Conservation (phyloP, 2,113 vertebrate species). For the Phalacrocorax carbo region DNA sequence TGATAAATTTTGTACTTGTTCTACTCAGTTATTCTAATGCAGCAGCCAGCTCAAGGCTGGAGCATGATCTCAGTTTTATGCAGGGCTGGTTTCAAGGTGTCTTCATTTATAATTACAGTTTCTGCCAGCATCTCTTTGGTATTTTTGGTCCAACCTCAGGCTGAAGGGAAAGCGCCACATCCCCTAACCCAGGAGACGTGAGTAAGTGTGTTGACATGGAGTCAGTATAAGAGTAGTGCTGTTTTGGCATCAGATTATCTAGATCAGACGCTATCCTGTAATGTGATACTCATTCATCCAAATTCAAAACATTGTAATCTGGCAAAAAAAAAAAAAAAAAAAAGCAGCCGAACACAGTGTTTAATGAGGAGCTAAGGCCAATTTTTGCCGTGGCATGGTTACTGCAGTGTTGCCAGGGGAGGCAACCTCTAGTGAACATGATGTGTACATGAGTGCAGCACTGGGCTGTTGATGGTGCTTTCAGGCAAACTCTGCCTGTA, state of each 20-base stretch:
- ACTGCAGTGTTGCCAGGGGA: neutral
- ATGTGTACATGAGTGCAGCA: neutral
- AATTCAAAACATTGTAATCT: neutral
- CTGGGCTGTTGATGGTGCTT: neutral
- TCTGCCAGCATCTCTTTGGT: neutral
- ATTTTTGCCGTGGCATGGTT: neutral
- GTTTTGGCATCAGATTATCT: slow-evolving; percentile 3
- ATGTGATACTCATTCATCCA: neutral
- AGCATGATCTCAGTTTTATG: neutral
- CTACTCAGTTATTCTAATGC: neutral
- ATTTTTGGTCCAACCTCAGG: neutral
- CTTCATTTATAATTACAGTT: slow-evolving; percentile 10
- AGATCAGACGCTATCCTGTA: neutral
- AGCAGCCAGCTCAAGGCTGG: neutral
- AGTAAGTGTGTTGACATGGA: slow-evolving; percentile 10
- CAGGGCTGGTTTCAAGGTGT: neutral
- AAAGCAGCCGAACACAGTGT: neutral
- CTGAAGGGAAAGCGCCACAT: slow-evolving; percentile 29
- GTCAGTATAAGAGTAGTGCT: neutral
- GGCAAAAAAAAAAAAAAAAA: slow-evolving; percentile 20
- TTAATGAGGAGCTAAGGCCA: neutral
- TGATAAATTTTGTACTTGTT: neutral
- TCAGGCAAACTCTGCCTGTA: neutral
- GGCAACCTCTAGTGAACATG: neutral
- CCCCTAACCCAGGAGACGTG: neutral